These are phyloP conservation scores for Rhodophaea formosa DNA, from an alignment of 2,888 invertebrate genomes.

Conservation along the genomic window DNA sequence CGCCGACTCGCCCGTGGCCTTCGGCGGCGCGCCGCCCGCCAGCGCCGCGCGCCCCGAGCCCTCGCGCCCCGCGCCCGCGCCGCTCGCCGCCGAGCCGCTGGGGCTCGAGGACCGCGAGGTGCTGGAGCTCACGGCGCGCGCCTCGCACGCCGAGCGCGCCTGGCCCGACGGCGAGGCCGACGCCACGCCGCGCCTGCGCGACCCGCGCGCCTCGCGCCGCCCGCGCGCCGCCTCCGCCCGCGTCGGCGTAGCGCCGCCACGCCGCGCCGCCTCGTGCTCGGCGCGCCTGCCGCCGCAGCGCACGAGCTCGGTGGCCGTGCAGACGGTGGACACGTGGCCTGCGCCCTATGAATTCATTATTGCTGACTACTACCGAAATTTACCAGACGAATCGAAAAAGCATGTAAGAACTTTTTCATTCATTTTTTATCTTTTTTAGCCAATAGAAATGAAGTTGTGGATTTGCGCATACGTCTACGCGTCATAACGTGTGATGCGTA, in stretches of 20 bases:
- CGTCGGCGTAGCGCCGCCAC: conserved; percentile 28
- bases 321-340: conserved; percentile 87
- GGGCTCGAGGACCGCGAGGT: conserved; percentile 54
- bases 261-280: conserved; percentile 29
- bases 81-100: conserved; percentile 45
- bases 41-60: conserved; percentile 53
- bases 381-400: conserved; percentile 48
- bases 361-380: conserved; percentile 82
- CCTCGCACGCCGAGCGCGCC: conserved; percentile 25
- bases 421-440: no score
- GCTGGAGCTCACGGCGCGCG: conserved; percentile 71
- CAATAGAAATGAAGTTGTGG: no score
- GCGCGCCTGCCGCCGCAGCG: conserved; percentile 27
- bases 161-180: conserved; percentile 24
- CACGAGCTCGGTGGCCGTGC: conserved; percentile 53
- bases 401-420: conserved; percentile 39
- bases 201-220: conserved; percentile 31
- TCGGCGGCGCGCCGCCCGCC: conserved; percentile 63
- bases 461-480: no score
- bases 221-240: conserved; percentile 32
- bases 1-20: conserved; percentile 68
- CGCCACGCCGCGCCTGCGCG: conserved; percentile 33
- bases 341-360: conserved; percentile 88
- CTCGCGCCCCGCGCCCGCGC: conserved; percentile 34
- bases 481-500: no score